Conservation (phyloP, 1,140 invertebrate genomes). For the Apis laboriosa region DNA sequence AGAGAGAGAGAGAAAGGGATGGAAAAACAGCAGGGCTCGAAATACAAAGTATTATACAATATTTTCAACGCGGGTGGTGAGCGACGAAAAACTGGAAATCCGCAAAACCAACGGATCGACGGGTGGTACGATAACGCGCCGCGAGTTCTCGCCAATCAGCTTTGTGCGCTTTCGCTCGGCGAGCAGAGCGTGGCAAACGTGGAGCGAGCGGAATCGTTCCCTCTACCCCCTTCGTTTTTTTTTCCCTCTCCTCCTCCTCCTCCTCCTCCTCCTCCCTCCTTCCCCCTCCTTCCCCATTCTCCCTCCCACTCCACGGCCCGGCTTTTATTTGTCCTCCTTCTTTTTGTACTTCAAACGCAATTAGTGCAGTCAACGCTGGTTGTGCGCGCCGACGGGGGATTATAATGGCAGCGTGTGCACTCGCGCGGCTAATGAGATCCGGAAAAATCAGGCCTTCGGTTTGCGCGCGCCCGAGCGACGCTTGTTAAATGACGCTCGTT, state of each 20-base stretch:
- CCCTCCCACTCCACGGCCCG: constrained; percentile 9
- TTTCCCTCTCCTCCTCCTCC: background rate
- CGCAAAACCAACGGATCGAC: constrained; percentile 52
- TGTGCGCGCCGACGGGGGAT: constrained; percentile 58
- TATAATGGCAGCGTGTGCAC: constrained; percentile 62
- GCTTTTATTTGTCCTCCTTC: constrained; percentile 54
- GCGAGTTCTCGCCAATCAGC: constrained; percentile 64
- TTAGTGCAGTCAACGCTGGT: constrained; percentile 65
- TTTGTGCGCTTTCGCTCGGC: constrained; percentile 53
- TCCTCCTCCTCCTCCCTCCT: background rate
- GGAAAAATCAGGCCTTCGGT: constrained; percentile 66
- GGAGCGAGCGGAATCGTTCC: constrained; percentile 40
- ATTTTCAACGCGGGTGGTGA: constrained; percentile 2
- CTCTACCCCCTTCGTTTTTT: background rate
- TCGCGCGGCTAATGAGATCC: constrained; percentile 66
- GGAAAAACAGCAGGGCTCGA: background rate
- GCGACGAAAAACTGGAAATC: constrained; percentile 31
- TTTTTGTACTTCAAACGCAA: constrained; percentile 66
- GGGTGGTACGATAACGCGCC: constrained; percentile 52
- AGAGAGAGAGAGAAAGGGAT: background rate
- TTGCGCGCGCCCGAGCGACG: constrained; percentile 57
- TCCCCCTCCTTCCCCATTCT: background rate
- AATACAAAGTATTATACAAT: constrained; percentile 22
- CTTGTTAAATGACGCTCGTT: constrained; percentile 67
- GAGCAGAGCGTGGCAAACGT: constrained; percentile 44